Evolutionary conservation across 2,888 invertebrate species (phyloP).

Genomic region (Tryphoninae sp.): DNA sequence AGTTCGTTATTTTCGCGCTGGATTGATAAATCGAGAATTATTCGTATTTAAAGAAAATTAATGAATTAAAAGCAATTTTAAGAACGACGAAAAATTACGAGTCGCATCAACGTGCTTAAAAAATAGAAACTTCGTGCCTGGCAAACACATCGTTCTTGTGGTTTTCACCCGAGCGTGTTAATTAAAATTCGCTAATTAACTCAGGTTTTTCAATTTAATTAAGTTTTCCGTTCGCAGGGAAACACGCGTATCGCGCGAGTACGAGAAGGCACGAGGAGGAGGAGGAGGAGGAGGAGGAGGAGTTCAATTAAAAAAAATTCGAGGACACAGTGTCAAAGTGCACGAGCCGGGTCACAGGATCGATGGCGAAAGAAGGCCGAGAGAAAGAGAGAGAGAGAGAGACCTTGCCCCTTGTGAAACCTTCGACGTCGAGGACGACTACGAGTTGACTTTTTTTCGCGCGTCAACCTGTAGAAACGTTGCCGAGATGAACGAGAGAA

Average conservation of each 20-base stretch:
- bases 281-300: neutral
- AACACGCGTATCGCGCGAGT: slow-evolving; percentile 9
- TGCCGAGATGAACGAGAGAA: slow-evolving; percentile 48
- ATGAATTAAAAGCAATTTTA: neutral
- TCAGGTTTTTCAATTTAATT: slow-evolving; percentile 64
- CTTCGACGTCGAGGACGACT: slow-evolving; percentile 39
- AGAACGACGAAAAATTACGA: neutral
- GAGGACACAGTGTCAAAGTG: slow-evolving; percentile 62
- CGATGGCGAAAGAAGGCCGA: slow-evolving; percentile 50
- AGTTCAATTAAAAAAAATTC: slow-evolving; percentile 67
- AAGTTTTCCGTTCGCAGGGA: slow-evolving; percentile 45
- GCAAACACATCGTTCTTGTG: neutral
- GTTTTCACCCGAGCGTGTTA: slow-evolving; percentile 54
- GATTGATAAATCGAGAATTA: neutral
- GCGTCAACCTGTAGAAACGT: slow-evolving; percentile 41
- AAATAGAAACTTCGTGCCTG: neutral
- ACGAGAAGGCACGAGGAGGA: neutral
- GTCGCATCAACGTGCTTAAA: neutral
- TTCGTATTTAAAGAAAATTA: neutral
- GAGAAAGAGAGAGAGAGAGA: slow-evolving; percentile 15
- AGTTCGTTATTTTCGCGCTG: neutral
- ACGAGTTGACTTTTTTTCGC: slow-evolving; percentile 46
- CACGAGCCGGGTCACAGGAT: slow-evolving; percentile 56
- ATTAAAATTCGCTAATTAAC: slow-evolving; percentile 68
- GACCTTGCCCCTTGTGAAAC: slow-evolving; percentile 37